Percentiles rank a stretch among this genome's conserved stretches.
phyloP scores from a whole-genome alignment of 2,113 vertebrate species.

The Manacus vitellinus region DNA sequence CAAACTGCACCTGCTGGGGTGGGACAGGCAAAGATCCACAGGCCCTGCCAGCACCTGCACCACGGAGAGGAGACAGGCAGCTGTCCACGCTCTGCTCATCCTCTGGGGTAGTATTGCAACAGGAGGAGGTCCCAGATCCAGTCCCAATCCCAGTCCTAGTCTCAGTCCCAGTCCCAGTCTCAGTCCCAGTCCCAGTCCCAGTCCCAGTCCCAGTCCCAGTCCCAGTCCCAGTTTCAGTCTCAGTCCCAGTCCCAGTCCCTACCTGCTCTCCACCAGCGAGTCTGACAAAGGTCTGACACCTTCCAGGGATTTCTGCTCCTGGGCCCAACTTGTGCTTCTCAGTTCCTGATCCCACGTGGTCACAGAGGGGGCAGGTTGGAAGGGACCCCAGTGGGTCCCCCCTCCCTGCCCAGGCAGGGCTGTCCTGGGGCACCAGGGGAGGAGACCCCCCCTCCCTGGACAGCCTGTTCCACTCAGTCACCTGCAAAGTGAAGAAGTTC shows the following conservation, averaged over 20 bases:
- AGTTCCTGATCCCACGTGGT: fast-evolving
- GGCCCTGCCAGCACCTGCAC: neutral
- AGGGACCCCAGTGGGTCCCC: too few relatives aligned
- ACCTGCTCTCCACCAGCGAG: neutral
- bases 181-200: neutral
- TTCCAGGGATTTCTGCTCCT: neutral
- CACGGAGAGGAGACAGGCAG: too few relatives aligned
- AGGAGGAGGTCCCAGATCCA: neutral
- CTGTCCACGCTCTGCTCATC: neutral
- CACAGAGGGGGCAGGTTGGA: fast-evolving
- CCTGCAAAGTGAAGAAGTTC: neutral
- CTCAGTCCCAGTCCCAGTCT: fast-evolving
- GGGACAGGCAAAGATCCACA: neutral
- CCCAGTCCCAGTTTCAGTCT: neutral
- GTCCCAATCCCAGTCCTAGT: neutral
- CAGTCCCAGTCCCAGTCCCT: neutral
- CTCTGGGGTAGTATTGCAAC: fast-evolving
- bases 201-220: neutral
- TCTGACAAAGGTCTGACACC: neutral
- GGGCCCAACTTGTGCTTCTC: neutral
- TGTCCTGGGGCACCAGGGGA: neutral
- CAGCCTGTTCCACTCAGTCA: neutral
- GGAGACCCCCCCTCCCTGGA: neutral
- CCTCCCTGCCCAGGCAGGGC: neutral
- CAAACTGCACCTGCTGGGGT: neutral